phyloP scores from a whole-genome alignment of 2,888 invertebrate genomes.

The Trissolcus brochymenae region DNA sequence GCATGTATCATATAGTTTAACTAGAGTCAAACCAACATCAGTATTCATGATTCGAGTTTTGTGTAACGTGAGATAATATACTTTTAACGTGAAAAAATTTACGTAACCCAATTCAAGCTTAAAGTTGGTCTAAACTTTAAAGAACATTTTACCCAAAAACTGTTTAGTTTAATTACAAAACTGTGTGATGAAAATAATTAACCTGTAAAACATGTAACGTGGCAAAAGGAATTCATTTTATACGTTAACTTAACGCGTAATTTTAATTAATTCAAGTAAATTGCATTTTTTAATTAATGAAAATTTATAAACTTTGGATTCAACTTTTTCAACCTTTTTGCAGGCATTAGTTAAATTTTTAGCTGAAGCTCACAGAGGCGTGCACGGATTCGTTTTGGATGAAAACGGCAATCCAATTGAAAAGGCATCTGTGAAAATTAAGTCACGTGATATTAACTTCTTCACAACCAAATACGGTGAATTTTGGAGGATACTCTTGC shows the following conservation, averaged over 20 bases:
- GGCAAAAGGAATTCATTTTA: too few species aligned
- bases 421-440: slow-evolving; percentile 86
- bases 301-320: too few species aligned
- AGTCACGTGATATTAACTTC: slow-evolving; percentile 89
- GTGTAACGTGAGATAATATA: neutral
- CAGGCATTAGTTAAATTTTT: slow-evolving; percentile 89
- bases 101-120: too few species aligned
- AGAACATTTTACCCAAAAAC: too few species aligned
- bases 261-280: too few species aligned
- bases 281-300: too few species aligned
- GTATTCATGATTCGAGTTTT: slow-evolving; percentile 34
- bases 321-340: slow-evolving; percentile 34
- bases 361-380: slow-evolving; percentile 91
- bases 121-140: too few species aligned
- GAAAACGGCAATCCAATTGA: slow-evolving; percentile 87
- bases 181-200: too few species aligned
- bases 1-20: slow-evolving; percentile 38
- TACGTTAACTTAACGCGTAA: too few species aligned
- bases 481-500: slow-evolving; percentile 93
- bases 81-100: neutral
- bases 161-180: too few species aligned
- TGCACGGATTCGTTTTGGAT: slow-evolving; percentile 91
- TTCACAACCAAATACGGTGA: slow-evolving; percentile 94
- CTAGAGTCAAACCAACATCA: slow-evolving; percentile 27
- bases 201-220: too few species aligned